Conservation (phyloP, 2,113 vertebrate genomes). For the Chinchilla lanigera region DNA sequence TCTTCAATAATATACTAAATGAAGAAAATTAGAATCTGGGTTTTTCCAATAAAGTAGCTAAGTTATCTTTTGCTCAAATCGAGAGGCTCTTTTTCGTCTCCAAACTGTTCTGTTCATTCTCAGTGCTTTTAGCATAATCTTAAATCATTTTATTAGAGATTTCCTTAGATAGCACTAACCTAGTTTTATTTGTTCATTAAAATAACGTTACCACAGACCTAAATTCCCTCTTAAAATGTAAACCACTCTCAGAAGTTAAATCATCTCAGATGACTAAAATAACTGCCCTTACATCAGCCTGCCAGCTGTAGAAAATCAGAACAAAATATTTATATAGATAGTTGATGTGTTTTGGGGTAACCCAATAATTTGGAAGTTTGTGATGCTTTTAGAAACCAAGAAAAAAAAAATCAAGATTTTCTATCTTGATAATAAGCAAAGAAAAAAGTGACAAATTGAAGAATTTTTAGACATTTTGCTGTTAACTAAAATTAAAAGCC, state of each 20-base stretch:
- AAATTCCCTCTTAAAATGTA: conserved; percentile 48
- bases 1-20: background rate
- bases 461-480: background rate
- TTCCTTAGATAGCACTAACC: background rate
- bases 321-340: conserved; percentile 33
- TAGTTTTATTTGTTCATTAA: conserved; percentile 25
- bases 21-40: background rate
- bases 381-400: background rate
- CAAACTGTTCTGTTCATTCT: background rate
- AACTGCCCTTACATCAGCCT: background rate
- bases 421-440: background rate
- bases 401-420: background rate
- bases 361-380: background rate
- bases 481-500: conserved; percentile 19
- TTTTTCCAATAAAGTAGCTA: conserved; percentile 23
- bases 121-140: background rate
- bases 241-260: conserved; percentile 4
- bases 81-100: background rate
- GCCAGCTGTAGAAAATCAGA: background rate
- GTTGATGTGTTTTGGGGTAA: background rate
- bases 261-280: conserved; percentile 30
- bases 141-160: conserved; percentile 44
- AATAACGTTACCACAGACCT: background rate
- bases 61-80: background rate
- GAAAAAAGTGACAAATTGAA: background rate